Conservation (phyloP, 2,888 invertebrate species). For the Mallateleia sp. region DNA sequence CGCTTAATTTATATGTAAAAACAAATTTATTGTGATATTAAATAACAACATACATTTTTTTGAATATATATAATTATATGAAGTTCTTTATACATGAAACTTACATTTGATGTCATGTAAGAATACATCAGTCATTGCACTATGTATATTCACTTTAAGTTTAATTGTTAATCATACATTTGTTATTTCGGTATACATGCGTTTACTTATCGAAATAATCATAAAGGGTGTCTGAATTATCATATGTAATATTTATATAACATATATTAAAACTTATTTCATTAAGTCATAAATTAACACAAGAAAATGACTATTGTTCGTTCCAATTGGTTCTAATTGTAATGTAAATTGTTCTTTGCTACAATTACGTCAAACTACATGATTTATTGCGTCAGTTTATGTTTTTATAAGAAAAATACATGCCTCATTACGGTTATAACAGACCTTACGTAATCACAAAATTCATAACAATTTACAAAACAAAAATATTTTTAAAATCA, state of each 20-base stretch:
- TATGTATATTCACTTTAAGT: conserved; percentile 55
- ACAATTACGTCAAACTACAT: conserved; percentile 52
- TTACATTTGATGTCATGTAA: conserved; percentile 64
- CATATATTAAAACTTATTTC: conserved; percentile 24
- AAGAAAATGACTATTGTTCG: conserved; percentile 13
- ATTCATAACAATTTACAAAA: conserved; percentile 9
- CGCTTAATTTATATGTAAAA: no score
- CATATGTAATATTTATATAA: conserved; percentile 6
- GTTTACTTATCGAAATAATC: conserved; percentile 16
- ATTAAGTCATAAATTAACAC: conserved; percentile 22
- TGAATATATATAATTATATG: conserved; percentile 70
- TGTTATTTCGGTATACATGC: conserved; percentile 36
- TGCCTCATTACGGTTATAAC: conserved; percentile 35
- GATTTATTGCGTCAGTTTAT: conserved; percentile 59
- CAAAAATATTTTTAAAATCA: not conserved
- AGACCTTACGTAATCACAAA: conserved; percentile 2
- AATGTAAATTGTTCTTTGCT: conserved; percentile 21
- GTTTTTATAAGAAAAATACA: conserved; percentile 49
- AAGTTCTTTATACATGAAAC: conserved; percentile 69
- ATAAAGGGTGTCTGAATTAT: conserved; percentile 4
- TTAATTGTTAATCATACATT: conserved; percentile 44
- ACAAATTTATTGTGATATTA: no score
- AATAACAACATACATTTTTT: conserved; percentile 40
- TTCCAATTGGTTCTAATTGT: conserved; percentile 20
- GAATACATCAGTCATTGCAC: conserved; percentile 75